phyloP scores from a whole-genome alignment of 2,797 vertebrate species.

The Poecile montanus region DNA sequence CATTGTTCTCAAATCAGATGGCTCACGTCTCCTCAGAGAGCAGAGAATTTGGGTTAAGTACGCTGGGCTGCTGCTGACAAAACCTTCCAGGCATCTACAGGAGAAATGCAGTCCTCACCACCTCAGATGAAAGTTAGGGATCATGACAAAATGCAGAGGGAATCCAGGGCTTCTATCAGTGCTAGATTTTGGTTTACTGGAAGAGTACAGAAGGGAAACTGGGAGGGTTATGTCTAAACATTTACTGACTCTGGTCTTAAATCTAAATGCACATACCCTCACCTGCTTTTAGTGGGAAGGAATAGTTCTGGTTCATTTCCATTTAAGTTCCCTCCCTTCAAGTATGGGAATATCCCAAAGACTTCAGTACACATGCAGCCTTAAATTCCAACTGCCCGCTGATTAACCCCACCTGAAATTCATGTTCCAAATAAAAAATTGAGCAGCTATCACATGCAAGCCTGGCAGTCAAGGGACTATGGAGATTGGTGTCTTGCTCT shows the following conservation, averaged over 20 bases:
- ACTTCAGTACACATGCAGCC: background rate
- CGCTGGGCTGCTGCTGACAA: background rate
- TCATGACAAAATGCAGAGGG: background rate
- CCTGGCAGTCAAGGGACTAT: background rate
- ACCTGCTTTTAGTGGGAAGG: background rate
- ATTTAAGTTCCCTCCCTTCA: background rate
- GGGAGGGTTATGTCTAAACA: background rate
- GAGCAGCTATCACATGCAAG: background rate
- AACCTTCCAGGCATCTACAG: background rate
- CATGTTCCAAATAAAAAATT: conserved; percentile 19
- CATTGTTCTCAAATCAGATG: background rate
- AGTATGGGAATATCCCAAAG: background rate
- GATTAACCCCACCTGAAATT: conserved; percentile 39
- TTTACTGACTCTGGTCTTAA: background rate
- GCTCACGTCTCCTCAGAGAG: background rate
- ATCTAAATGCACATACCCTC: background rate
- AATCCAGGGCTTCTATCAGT: background rate
- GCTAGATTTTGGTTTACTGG: background rate
- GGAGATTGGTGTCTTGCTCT: background rate
- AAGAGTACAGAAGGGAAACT: background rate
- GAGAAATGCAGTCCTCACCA: background rate
- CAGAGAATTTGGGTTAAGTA: conserved; percentile 27
- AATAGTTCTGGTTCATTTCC: background rate
- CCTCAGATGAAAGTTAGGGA: background rate
- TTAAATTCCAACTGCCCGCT: background rate